Evolutionary conservation across 2,113 vertebrate species (phyloP), one percentile per base, ranked within the genome.

Genomic region (Odobenus rosmarus): DNA sequence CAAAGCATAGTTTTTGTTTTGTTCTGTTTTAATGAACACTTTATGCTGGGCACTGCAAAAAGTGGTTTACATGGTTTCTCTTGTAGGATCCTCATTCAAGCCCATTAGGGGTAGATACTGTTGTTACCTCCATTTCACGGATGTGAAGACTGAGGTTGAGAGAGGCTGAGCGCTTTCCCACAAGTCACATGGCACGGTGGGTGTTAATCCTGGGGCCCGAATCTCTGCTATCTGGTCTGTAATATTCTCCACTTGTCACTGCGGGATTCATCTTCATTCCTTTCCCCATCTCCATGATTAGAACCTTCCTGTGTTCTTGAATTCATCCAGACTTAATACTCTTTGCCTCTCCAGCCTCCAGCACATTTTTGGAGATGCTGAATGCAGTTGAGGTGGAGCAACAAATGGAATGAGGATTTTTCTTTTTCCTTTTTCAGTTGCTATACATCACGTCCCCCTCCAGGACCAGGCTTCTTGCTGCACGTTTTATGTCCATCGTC

Each of bases 181-280:
- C 1, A 4, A 12, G 49, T 87, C 13, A 0, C 24, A 2, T 15
- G 31, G 2, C 31, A 15, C n/a, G 14, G 1, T 24, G 1, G 1
- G 4, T 57, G 24, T 19, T 11, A 4, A 21, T 16, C 18, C 7
- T 0, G 7, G 51, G 24, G 19, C 53, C 3, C 1, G 1, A 19
- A 7, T 31, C n/a, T 74, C 81, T 28, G 21, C 14, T 4, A 9
- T 42, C 61, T 69, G 21, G 4, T 21, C 36, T 31, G 36, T 7
- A 6, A 1, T 21, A 11, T 31, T 84, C 84, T 62, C 7, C 36
- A n/a, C n/a, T 39, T 12, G 39, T 59, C 16, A 1, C 1, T 53
- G 55, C 9, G 7, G 64, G 64, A 36, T 88, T 10, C 13, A 24
- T 10, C 69, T 42, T 69, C 42, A 28, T 21, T 55, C 53, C 13